A percentile compares a stretch with the other conserved stretches of the same genome.
Conservation (phyloP, 2,888 invertebrate genomes). For the Pandemis cinnamomeana region DNA sequence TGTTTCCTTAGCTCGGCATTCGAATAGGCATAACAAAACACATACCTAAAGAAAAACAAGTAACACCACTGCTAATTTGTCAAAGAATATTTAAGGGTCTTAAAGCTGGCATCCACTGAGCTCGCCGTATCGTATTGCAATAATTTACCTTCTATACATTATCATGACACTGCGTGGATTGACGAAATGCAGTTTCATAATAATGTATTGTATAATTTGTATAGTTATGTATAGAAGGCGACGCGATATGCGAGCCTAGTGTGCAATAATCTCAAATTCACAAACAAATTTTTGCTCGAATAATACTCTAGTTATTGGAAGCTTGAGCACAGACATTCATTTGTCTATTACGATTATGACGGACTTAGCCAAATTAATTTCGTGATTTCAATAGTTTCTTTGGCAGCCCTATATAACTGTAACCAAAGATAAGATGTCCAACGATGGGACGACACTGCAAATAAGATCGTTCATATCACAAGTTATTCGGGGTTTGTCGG, state of each 20-base stretch:
- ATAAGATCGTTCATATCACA: slow-evolving; percentile 7
- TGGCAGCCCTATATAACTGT: background rate
- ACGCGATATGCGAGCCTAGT: too few species aligned
- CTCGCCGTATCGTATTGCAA: too few species aligned
- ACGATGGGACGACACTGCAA: background rate
- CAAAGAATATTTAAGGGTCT: background rate
- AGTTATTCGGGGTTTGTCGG: slow-evolving; percentile 1
- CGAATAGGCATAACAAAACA: background rate
- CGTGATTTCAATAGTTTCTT: background rate
- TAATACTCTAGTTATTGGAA: background rate
- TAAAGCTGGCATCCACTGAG: too few species aligned
- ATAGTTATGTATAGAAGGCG: too few species aligned
- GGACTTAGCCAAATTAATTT: background rate
- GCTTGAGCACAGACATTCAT: background rate
- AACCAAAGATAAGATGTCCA: background rate
- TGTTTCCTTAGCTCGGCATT: background rate
- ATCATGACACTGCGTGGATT: too few species aligned
- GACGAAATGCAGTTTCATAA: too few species aligned
- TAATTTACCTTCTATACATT: background rate
- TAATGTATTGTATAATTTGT: too few species aligned
- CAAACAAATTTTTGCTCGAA: too few species aligned
- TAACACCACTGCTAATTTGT: background rate
- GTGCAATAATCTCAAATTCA: too few species aligned
- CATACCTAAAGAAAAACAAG: background rate
- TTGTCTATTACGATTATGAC: background rate